These are phyloP conservation scores for Ceratothoa steindachneri DNA, from an alignment of 2,888 invertebrate genomes.

Conservation along the genomic window DNA sequence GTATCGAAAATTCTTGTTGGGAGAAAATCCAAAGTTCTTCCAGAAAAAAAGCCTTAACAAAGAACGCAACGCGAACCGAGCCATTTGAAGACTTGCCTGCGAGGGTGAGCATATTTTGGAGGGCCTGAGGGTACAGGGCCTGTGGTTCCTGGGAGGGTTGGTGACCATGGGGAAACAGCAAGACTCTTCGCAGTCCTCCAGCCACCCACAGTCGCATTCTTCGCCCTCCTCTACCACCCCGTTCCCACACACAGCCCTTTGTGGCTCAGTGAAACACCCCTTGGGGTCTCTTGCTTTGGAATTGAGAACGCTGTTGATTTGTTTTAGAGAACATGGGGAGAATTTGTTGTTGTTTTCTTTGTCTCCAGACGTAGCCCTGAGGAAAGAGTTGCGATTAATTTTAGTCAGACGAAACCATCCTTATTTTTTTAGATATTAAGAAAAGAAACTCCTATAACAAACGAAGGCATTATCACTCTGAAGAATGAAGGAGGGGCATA, in stretches of 20 bases:
- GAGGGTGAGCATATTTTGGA: conserved; percentile 70
- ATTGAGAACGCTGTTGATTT: conserved; percentile 86
- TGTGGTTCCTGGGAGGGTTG: conserved; percentile 70
- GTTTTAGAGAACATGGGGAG: conserved; percentile 86
- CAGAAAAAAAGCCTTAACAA: no score
- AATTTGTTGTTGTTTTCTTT: conserved; percentile 96
- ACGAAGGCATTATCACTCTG: no score
- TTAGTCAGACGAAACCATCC: no score
- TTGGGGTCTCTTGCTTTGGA: conserved; percentile 82
- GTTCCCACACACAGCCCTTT: conserved; percentile 88
- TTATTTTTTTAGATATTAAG: no score
- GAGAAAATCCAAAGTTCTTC: no score
- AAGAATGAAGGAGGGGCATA: no score
- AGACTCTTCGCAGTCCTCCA: conserved; percentile 86
- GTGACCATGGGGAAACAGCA: conserved; percentile 90
- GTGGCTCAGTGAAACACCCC: conserved; percentile 73
- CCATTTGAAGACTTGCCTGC: no score
- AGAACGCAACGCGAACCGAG: no score
- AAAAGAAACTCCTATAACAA: no score
- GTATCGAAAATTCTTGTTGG: no score
- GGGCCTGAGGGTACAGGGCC: conserved; percentile 81
- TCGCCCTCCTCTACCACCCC: conserved; percentile 95
- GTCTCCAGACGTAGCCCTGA: conserved; percentile 86
- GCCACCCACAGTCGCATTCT: conserved; percentile 98
- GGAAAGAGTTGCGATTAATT: not conserved